Percentiles rank a stretch among this genome's conserved stretches.
Evolutionary conservation across 2,797 vertebrate genomes (phyloP).

Genomic region (Pelochelys cantorii): DNA sequence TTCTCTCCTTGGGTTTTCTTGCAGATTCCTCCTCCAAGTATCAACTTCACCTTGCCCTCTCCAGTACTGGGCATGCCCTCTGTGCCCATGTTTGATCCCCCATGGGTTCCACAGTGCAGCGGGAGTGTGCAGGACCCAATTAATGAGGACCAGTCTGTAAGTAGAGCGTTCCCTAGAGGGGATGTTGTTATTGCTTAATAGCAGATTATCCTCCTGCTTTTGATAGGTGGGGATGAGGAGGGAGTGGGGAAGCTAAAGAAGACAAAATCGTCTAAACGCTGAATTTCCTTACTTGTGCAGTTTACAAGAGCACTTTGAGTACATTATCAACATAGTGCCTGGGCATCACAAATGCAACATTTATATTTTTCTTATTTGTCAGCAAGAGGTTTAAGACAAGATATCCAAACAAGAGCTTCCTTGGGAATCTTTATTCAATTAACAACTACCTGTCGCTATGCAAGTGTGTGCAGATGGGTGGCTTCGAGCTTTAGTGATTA

Average conservation of each 20-base stretch:
- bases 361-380: conserved; percentile 4
- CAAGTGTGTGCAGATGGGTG: background rate
- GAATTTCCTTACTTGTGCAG: background rate
- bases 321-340: background rate
- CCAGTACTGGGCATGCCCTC: conserved; percentile 99
- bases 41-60: conserved; percentile 98
- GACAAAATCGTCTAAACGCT: background rate
- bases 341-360: background rate
- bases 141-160: conserved; percentile 98
- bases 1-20: conserved; percentile 28
- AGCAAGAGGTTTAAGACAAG: background rate
- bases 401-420: background rate
- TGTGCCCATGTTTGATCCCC: conserved; percentile 98
- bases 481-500: background rate
- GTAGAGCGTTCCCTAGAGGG: conserved; percentile 57
- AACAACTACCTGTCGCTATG: background rate
- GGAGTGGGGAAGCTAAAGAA: background rate
- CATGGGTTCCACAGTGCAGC: conserved; percentile 96
- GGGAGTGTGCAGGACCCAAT: conserved; percentile 98
- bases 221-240: background rate
- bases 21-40: conserved; percentile 98
- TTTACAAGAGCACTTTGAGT: background rate
- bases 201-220: background rate
- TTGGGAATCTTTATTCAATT: background rate
- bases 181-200: background rate